Conservation (phyloP, 2,797 vertebrate genomes). For the Scolopax rusticola region DNA sequence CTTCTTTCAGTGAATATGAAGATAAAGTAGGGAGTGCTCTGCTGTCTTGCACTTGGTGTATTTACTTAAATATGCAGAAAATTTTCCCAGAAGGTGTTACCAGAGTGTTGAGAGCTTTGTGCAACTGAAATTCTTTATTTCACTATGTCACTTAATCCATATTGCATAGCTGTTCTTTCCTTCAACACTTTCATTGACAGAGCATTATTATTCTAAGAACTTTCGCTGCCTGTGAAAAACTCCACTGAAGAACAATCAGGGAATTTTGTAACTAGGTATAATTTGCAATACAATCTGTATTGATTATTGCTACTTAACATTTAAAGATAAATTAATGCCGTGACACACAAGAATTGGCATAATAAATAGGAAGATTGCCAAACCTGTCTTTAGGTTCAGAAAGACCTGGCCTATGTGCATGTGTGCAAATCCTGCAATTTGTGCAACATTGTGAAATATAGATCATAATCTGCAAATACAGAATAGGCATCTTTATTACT, state of each 20-base stretch:
- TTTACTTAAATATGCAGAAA: background rate
- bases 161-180: background rate
- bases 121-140: background rate
- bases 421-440: background rate
- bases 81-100: background rate
- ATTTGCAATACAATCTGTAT: background rate
- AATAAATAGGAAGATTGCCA: background rate
- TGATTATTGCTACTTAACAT: constrained; percentile 1
- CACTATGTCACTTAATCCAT: background rate
- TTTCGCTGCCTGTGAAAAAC: background rate
- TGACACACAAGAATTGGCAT: background rate
- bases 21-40: background rate
- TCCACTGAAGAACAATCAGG: background rate
- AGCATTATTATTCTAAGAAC: background rate
- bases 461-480: background rate
- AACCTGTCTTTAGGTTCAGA: background rate
- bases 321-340: background rate
- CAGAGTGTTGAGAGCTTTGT: background rate
- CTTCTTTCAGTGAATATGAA: background rate
- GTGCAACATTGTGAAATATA: background rate
- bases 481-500: background rate
- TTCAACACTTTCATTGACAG: background rate
- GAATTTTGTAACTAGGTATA: background rate
- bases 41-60: background rate
- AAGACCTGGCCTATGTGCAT: background rate